Evolutionary conservation across 2,888 invertebrate species (phyloP).

Genomic region (Bhutanitis thaidina): DNA sequence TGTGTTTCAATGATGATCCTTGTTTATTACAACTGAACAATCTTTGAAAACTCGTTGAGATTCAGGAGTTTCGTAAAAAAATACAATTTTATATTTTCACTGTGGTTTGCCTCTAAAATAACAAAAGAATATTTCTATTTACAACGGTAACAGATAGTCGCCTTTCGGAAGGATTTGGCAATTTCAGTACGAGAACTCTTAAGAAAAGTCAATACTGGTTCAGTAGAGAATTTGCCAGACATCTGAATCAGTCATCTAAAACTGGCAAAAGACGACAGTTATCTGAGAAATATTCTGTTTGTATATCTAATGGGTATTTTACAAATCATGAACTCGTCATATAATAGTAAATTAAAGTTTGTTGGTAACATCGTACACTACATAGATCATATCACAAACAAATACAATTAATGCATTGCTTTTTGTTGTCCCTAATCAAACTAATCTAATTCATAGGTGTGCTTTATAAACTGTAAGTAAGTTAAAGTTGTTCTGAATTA

Average conservation of each 20-base stretch:
- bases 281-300: too few species aligned
- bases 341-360: too few species aligned
- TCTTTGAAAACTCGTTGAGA: slow-evolving; percentile 24
- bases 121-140: too few species aligned
- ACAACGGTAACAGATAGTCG: too few species aligned
- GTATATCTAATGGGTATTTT: too few species aligned
- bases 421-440: slow-evolving; percentile 13
- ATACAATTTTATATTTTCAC: too few species aligned
- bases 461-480: slow-evolving; percentile 48
- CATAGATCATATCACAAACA: slow-evolving; percentile 21
- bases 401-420: not conserved
- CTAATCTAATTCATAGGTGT: slow-evolving; percentile 54
- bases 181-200: too few species aligned
- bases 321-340: too few species aligned
- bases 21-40: slow-evolving; percentile 23
- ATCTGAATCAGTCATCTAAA: too few species aligned
- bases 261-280: too few species aligned
- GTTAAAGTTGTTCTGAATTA: slow-evolving; percentile 51
- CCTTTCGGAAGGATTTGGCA: too few species aligned
- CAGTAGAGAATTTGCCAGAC: not conserved
- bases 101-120: not conserved
- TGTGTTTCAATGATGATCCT: slow-evolving; percentile 15
- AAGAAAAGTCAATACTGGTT: not conserved
- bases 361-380: too few species aligned
- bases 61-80: not conserved